Percentiles rank a stretch among this genome's conserved stretches.
Evolutionary conservation across 92 coral and sea anemone genomes (phyloP).

Genomic region (Umimayanthus kanabou): DNA sequence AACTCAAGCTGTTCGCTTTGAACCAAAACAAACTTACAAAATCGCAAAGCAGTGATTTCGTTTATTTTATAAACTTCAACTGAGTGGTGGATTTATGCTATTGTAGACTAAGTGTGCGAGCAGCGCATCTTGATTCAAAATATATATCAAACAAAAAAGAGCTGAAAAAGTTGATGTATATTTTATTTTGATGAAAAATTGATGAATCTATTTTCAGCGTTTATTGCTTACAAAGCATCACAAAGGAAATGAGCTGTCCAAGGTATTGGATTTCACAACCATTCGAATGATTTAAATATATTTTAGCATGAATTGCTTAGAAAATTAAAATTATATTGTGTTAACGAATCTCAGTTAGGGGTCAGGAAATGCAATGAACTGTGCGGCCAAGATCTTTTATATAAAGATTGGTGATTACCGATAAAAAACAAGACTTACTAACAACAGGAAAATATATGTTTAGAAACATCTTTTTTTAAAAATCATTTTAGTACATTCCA

Average conservation of each 20-base stretch:
- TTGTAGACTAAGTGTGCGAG: background rate
- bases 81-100: background rate
- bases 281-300: constrained; percentile 4
- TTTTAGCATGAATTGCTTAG: constrained; percentile 7
- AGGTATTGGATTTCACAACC: constrained; percentile 26
- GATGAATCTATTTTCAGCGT: constrained; percentile 15
- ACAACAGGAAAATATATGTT: background rate
- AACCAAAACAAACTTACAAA: background rate
- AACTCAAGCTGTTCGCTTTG: background rate
- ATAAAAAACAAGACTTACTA: background rate
- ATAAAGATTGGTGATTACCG: background rate
- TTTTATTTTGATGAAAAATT: constrained; percentile 26
- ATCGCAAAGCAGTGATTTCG: constrained; percentile 1
- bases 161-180: background rate
- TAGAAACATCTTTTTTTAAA: background rate
- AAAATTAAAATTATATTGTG: constrained; percentile 6
- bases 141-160: background rate
- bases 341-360: background rate
- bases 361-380: constrained; percentile 18
- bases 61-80: background rate
- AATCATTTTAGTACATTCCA: too few relatives aligned
- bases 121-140: constrained; percentile 5
- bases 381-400: background rate
- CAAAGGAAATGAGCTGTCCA: constrained; percentile 27
- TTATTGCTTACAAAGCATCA: constrained; percentile 26